Evolutionary conservation across 1,140 invertebrate species (phyloP).

Genomic region (Ostrea edulis): DNA sequence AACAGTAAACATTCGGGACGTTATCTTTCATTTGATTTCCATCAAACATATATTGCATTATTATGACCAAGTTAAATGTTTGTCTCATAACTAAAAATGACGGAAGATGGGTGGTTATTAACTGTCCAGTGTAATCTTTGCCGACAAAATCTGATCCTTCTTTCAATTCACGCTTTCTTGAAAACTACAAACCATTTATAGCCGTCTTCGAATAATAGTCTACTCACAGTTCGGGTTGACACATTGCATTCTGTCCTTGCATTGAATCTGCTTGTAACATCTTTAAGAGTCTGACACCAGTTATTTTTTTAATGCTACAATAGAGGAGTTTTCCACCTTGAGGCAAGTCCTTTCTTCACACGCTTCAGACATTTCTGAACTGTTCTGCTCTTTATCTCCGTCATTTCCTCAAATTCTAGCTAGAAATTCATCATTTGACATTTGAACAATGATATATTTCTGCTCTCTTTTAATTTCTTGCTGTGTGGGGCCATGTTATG

Average conservation of each 20-base stretch:
- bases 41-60: too few species aligned
- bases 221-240: background rate
- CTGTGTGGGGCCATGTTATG: background rate
- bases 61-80: too few species aligned
- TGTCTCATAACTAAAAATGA: too few species aligned
- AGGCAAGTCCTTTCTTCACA: background rate
- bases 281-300: background rate
- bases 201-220: slow-evolving; percentile 23
- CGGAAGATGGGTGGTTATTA: background rate
- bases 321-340: background rate
- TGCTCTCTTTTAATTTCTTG: slow-evolving; percentile 30
- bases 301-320: background rate
- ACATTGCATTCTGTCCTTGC: background rate
- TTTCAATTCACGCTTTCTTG: slow-evolving; percentile 33
- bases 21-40: background rate
- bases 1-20: background rate
- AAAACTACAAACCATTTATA: slow-evolving; percentile 28
- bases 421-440: slow-evolving; percentile 13
- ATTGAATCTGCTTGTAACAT: background rate
- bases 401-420: background rate
- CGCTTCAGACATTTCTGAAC: slow-evolving; percentile 39
- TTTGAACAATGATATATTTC: slow-evolving; percentile 33
- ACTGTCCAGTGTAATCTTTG: slow-evolving; percentile 34
- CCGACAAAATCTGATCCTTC: slow-evolving; percentile 12
- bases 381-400: slow-evolving; percentile 20